Conservation (phyloP, 2,888 invertebrate species). For the Euphydryas editha region DNA sequence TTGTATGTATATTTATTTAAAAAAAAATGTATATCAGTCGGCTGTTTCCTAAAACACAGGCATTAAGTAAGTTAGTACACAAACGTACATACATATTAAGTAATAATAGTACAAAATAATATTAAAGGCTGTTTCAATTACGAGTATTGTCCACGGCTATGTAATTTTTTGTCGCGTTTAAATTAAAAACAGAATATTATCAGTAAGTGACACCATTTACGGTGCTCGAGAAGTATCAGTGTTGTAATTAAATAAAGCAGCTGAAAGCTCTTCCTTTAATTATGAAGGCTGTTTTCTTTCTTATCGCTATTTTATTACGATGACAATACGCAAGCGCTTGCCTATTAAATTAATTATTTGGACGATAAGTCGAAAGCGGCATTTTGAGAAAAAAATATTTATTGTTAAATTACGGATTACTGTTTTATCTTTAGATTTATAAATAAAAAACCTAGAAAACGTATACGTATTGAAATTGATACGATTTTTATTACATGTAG, state of each 20-base stretch:
- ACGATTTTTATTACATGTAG: no score
- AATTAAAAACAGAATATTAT: constrained; percentile 5
- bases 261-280: constrained; percentile 70
- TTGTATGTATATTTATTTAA: no score
- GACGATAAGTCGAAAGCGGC: constrained; percentile 45
- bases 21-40: no score
- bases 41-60: no score
- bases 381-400: constrained; percentile 27
- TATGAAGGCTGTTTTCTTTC: constrained; percentile 70
- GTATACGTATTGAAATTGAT: no score
- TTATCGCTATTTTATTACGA: constrained; percentile 76
- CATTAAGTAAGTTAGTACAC: no score
- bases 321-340: constrained; percentile 72
- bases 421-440: constrained; percentile 3
- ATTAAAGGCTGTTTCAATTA: no score
- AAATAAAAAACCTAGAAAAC: not conserved
- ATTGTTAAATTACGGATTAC: constrained; percentile 21
- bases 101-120: no score
- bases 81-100: no score
- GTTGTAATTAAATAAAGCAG: constrained; percentile 65
- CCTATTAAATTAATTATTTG: constrained; percentile 77
- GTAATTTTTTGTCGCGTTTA: not conserved
- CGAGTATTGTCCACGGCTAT: no score
- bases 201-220: constrained; percentile 19
- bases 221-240: constrained; percentile 48